Evolutionary conservation across 2,797 vertebrate species (phyloP).

Genomic region (Philypnodon macrostomus): DNA sequence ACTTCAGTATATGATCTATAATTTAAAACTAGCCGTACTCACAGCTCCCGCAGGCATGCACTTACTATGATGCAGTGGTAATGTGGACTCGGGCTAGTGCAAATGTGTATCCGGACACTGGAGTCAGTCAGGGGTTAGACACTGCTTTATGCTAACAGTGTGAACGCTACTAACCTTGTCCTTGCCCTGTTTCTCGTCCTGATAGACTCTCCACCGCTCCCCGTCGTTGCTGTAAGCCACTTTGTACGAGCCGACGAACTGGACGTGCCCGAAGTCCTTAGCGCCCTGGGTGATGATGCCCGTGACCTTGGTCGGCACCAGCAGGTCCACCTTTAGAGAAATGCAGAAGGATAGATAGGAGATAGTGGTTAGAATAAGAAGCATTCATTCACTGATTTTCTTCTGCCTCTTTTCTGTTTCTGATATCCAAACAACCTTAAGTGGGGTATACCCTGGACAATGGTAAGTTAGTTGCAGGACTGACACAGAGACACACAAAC

Average conservation of each 20-base stretch:
- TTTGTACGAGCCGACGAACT: conserved; percentile 98
- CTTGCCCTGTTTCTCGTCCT: conserved; percentile 95
- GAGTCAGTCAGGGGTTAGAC: neutral
- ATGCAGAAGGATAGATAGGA: too few species aligned
- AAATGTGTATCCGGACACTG: neutral
- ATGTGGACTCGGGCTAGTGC: neutral
- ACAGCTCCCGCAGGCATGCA: conserved; percentile 5
- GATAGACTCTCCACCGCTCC: conserved; percentile 89
- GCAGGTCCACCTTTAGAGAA: conserved; percentile 95
- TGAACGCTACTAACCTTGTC: conserved; percentile 86
- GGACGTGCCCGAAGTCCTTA: conserved; percentile 97
- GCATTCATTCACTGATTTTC: too few species aligned
- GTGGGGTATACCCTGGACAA: too few species aligned
- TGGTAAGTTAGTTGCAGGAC: too few species aligned
- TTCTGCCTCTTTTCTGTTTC: too few species aligned
- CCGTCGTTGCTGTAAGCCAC: conserved; percentile 93
- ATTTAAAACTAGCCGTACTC: conserved; percentile 37
- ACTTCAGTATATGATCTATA: conserved; percentile 28
- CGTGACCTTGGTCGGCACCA: conserved; percentile 91
- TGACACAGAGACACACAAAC: too few species aligned
- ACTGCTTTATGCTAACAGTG: neutral
- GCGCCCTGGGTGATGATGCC: conserved; percentile 98
- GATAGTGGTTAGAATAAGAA: too few species aligned
- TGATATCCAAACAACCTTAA: too few species aligned
- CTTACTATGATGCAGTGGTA: conserved; percentile 10